Evolutionary conservation across 2,797 vertebrate genomes (phyloP).

Genomic region (Austrolebias charrua): DNA sequence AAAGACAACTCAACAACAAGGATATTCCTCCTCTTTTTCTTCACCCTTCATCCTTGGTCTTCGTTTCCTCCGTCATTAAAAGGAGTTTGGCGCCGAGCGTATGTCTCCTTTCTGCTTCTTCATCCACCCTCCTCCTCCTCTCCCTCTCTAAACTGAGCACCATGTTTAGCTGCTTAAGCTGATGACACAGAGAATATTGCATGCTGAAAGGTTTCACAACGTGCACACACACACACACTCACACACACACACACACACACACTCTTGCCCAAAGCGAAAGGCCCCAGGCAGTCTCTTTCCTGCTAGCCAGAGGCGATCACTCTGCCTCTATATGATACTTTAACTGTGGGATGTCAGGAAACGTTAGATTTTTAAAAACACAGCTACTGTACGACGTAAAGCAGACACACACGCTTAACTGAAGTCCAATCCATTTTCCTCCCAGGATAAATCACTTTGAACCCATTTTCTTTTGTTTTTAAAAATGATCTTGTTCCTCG

Average conservation of each 20-base stretch:
- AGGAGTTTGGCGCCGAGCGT: constrained; percentile 33
- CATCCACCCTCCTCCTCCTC: constrained; percentile 32
- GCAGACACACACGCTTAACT: constrained; percentile 40
- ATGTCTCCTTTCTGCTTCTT: constrained; percentile 26
- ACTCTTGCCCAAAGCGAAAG: constrained; percentile 80
- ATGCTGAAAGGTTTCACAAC: constrained; percentile 71
- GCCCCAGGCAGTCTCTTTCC: constrained; percentile 83
- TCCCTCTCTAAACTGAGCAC: constrained; percentile 54
- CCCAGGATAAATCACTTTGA: constrained; percentile 33
- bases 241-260: constrained; percentile 45
- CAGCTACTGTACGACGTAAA: constrained; percentile 56
- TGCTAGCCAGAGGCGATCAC: constrained; percentile 83
- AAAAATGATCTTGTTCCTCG: neutral
- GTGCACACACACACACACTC: constrained; percentile 46
- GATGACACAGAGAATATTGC: constrained; percentile 80
- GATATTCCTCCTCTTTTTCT: constrained; percentile 59
- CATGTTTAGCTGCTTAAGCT: constrained; percentile 77
- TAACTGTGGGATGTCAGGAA: constrained; percentile 87
- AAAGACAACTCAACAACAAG: constrained; percentile 50
- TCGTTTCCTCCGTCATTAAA: constrained; percentile 69
- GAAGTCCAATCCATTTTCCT: constrained; percentile 34
- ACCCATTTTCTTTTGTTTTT: constrained; percentile 12
- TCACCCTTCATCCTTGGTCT: constrained; percentile 52
- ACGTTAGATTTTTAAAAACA: constrained; percentile 83
- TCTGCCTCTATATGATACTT: constrained; percentile 84